Evolutionary conservation across 2,797 vertebrate genomes (phyloP), one percentile per base, ranked within the genome.

Genomic region (Aplochiton taeniatus): DNA sequence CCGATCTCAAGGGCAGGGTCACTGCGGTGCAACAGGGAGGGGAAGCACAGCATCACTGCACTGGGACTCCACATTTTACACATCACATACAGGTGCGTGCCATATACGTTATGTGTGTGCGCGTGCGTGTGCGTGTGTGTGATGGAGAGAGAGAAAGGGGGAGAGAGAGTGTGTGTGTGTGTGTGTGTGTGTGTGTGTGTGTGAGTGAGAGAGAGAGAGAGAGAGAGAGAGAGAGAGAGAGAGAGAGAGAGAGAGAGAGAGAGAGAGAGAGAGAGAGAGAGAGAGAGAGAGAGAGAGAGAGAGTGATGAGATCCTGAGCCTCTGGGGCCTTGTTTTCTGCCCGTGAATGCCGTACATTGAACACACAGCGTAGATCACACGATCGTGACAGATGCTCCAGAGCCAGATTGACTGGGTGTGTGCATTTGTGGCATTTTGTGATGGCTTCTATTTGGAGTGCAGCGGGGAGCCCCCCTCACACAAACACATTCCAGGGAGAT

Each of bases 1-100:
- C 92, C 94, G 65, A 98, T 94, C 87, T 95, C 93, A 81, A 95
- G 76, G 0, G 89, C 77, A 54, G 93, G 93, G 64, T 93, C 86
- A 66, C 96, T 98, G 82, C 42, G 58, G 31, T 16, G 11, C 19
- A n/a, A n/a, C n/a, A 79, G 1, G 16, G 1, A 9, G 13, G 12
- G 45, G 45, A 13, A 18, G 17, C 31, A 4, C 12, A 17, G 19
- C 31, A 3, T 31, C 31, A 31, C 31, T 2, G 31, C 31, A 31
- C 31, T 31, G 31, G 31, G 6, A 31, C 3, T 31, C n/a, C n/a
- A n/a, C n/a, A n/a, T n/a, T n/a, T n/a, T n/a, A n/a, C n/a, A n/a
- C n/a, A n/a, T n/a, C n/a, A n/a, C n/a, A n/a, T n/a, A n/a, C n/a
- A n/a, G n/a, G n/a, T n/a, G n/a, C n/a, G n/a, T n/a, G n/a, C n/a